Percentiles rank a stretch among this genome's conserved stretches.
Conservation (phyloP, 2,797 vertebrate genomes). For the Percopsis omiscomaycus region DNA sequence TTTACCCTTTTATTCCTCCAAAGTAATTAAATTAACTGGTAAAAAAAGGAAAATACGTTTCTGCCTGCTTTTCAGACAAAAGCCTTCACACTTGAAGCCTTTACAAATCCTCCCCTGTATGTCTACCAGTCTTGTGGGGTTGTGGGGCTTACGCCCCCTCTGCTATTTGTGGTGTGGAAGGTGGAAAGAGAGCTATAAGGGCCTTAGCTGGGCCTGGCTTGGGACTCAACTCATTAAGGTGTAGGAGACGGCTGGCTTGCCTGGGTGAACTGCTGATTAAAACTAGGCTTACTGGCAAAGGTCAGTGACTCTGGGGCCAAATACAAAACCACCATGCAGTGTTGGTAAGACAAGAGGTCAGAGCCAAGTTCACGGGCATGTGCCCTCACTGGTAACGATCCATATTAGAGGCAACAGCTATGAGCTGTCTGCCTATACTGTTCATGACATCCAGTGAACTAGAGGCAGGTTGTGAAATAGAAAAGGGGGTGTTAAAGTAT, state of each 20-base stretch:
- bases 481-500: neutral
- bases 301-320: conserved; percentile 54
- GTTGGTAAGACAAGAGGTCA: conserved; percentile 51
- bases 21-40: conserved; percentile 14
- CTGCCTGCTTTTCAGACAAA: neutral
- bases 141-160: neutral
- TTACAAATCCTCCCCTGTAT: conserved; percentile 6
- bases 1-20: neutral
- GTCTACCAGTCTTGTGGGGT: neutral
- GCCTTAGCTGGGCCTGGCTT: conserved; percentile 1
- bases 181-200: conserved; percentile 5
- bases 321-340: conserved; percentile 49
- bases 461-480: neutral
- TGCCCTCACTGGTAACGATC: conserved; percentile 33
- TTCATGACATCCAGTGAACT: conserved; percentile 1
- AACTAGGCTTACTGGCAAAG: conserved; percentile 59
- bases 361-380: conserved; percentile 34
- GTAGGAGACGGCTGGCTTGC: conserved; percentile 36
- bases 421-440: conserved; percentile 31
- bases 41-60: neutral
- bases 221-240: conserved; percentile 51
- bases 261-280: conserved; percentile 66
- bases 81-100: conserved; percentile 6
- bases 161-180: conserved; percentile 11
- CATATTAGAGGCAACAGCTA: conserved; percentile 44